Conservation (phyloP, 2,113 vertebrate genomes). For the Diadophis punctatus region DNA sequence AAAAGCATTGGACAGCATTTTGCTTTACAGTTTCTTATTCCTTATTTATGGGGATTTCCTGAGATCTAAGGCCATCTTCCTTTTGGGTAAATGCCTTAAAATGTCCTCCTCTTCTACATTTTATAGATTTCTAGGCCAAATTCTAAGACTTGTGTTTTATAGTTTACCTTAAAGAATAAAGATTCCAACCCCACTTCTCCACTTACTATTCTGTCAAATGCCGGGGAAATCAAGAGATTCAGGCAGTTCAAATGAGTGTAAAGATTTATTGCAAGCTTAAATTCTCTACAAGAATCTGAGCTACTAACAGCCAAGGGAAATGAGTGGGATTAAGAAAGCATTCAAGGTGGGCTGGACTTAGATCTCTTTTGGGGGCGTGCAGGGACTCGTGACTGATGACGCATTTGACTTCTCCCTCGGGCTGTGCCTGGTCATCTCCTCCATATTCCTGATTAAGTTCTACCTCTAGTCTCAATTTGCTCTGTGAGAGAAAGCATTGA, state of each 20-base stretch:
- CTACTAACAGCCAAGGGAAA: too few relatives aligned
- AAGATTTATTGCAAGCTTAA: too few relatives aligned
- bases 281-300: too few relatives aligned
- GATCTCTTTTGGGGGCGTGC: too few relatives aligned
- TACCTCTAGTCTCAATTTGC: neutral
- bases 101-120: neutral
- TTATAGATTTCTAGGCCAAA: neutral
- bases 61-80: neutral
- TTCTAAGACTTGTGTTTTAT: neutral
- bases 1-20: neutral
- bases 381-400: too few relatives aligned
- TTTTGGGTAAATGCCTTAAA: neutral
- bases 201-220: neutral
- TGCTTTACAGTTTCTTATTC: neutral
- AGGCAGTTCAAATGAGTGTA: too few relatives aligned
- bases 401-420: too few relatives aligned
- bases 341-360: too few relatives aligned
- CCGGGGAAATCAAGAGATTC: too few relatives aligned
- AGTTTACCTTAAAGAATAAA: neutral
- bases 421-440: too few relatives aligned
- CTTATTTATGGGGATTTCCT: neutral
- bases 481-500: neutral
- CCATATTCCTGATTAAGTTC: neutral
- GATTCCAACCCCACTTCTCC: neutral
- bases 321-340: too few relatives aligned